Percentiles rank a stretch among this genome's conserved stretches.
phyloP scores from a whole-genome alignment of 1,140 invertebrate species.

The Drosophila ananassae region DNA sequence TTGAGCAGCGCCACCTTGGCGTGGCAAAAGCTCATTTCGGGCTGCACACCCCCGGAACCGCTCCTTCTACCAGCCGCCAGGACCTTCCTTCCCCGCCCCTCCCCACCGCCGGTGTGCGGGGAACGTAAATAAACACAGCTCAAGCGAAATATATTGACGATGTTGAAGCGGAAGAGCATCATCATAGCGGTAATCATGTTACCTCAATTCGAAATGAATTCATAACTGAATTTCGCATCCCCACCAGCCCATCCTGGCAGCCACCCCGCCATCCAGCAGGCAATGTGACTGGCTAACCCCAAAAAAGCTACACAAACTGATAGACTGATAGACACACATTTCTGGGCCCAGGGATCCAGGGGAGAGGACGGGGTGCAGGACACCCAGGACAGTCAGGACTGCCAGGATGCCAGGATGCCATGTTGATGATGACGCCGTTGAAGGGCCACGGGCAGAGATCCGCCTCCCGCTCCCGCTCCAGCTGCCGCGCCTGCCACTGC shows the following conservation, averaged over 20 bases:
- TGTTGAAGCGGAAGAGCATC: constrained; percentile 80
- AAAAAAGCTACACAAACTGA: constrained; percentile 45
- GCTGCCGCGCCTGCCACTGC: neutral
- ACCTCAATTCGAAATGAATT: constrained; percentile 84
- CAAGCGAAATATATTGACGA: constrained; percentile 80
- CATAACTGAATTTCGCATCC: constrained; percentile 83
- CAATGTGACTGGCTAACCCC: constrained; percentile 51
- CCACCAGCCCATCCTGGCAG: constrained; percentile 6
- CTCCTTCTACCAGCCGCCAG: neutral
- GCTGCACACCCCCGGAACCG: neutral
- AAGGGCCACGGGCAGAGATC: constrained; percentile 16
- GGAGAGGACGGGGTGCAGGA: neutral
- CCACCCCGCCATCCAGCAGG: constrained; percentile 32
- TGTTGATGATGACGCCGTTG: constrained; percentile 46
- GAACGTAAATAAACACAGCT: constrained; percentile 79
- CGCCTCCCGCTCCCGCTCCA: neutral
- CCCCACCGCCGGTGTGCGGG: constrained; percentile 14
- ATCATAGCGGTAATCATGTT: constrained; percentile 84
- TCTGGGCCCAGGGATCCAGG: neutral
- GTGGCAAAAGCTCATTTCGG: constrained; percentile 78
- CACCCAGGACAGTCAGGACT: constrained; percentile 6
- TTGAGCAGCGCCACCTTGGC: constrained; percentile 76
- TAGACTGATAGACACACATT: constrained; percentile 16
- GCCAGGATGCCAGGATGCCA: constrained; percentile 41
- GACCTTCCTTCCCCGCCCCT: neutral